A percentile compares a stretch with the other conserved stretches of the same genome.
These are phyloP conservation scores for Pelagia noctiluca DNA, from an alignment of 30 jellyfish, hydroid and myxozoan genomes.

Conservation along the genomic window DNA sequence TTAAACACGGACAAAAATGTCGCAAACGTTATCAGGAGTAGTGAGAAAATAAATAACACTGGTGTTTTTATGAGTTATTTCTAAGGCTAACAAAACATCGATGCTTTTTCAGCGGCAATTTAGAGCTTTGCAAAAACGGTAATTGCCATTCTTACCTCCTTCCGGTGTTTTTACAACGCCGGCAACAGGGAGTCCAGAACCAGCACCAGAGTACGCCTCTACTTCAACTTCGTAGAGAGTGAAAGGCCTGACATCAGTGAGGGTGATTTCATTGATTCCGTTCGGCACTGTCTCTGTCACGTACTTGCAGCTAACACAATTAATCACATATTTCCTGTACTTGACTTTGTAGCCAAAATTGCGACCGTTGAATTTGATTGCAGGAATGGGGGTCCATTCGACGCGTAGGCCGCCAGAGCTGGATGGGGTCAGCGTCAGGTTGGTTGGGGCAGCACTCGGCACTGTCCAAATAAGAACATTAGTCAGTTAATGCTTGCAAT, in stretches of 20 bases:
- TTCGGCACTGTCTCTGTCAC: not conserved
- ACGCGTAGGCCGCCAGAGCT: slow-evolving; percentile 43
- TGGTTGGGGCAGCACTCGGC: slow-evolving; percentile 59
- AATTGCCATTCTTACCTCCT: slow-evolving; percentile 53
- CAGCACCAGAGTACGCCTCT: slow-evolving; percentile 68
- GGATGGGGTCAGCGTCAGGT: slow-evolving; percentile 9
- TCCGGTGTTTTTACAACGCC: slow-evolving; percentile 64
- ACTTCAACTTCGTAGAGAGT: slow-evolving; percentile 71
- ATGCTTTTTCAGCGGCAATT: too few species aligned
- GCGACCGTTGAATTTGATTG: slow-evolving; percentile 36
- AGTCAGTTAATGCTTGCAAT: not conserved
- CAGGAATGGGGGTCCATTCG: slow-evolving; percentile 56
- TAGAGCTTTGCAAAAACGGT: too few species aligned
- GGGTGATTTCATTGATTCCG: slow-evolving; percentile 10
- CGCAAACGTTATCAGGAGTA: too few species aligned
- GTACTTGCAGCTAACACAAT: too few species aligned
- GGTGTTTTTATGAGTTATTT: too few species aligned
- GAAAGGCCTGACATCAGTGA: slow-evolving; percentile 38
- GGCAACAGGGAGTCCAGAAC: slow-evolving; percentile 67
- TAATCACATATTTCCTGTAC: slow-evolving; percentile 26
- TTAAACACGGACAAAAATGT: too few species aligned
- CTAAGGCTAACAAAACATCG: too few species aligned
- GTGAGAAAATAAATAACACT: too few species aligned
- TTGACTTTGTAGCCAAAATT: slow-evolving; percentile 57
- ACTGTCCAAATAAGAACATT: slow-evolving; percentile 20